Conservation (phyloP, 2,113 vertebrate genomes). For the Anguilla rostrata region DNA sequence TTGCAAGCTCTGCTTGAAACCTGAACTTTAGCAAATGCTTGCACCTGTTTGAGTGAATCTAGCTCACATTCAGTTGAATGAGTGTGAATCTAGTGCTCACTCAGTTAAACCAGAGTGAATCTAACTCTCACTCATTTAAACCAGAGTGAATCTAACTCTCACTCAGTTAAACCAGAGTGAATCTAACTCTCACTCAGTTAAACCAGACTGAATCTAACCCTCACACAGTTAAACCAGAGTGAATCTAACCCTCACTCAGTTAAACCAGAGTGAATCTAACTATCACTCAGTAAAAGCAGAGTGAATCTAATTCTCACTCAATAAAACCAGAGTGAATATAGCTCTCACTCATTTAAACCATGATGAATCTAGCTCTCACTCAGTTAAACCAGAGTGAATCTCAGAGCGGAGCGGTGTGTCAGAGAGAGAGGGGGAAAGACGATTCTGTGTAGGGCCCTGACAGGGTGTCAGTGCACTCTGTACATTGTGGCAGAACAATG, state of each 20-base stretch:
- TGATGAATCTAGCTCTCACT: background rate
- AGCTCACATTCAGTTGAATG: background rate
- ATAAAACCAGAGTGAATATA: too few species aligned
- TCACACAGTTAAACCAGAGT: too few species aligned
- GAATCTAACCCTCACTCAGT: too few species aligned
- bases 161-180: too few species aligned
- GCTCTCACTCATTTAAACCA: background rate
- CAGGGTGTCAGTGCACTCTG: slow-evolving; percentile 28
- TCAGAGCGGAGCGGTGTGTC: background rate
- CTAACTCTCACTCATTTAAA: too few species aligned
- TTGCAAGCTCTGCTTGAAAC: background rate
- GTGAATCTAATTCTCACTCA: too few species aligned
- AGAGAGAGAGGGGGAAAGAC: slow-evolving; percentile 18
- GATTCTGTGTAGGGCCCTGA: slow-evolving; percentile 27
- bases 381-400: background rate
- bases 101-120: too few species aligned
- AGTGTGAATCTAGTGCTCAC: background rate
- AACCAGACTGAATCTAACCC: too few species aligned
- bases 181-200: too few species aligned
- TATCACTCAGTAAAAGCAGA: too few species aligned
- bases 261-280: too few species aligned
- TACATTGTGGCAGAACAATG: slow-evolving; percentile 59
- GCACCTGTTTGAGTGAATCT: background rate
- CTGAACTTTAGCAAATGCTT: background rate
- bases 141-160: too few species aligned